Evolutionary conservation across 2,113 vertebrate genomes (phyloP).

Genomic region (Heterotis niloticus): DNA sequence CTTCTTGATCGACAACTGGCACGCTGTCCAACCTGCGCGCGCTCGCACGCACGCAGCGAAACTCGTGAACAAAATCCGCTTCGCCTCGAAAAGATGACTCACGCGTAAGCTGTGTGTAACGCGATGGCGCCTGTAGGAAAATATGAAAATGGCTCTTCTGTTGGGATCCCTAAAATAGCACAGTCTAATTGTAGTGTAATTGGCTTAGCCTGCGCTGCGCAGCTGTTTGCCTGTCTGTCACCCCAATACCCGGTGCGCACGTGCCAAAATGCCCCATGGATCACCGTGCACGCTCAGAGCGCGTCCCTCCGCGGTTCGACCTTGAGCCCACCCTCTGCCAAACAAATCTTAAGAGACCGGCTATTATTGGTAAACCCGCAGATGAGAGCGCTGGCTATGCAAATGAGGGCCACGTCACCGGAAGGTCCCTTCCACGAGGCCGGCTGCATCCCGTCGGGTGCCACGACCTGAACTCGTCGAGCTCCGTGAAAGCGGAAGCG

Average conservation of each 20-base stretch:
- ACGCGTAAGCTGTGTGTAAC: conserved; percentile 58
- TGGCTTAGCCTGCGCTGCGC: conserved; percentile 65
- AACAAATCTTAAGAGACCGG: neutral
- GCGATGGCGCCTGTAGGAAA: conserved; percentile 65
- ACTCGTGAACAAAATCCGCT: conserved; percentile 14
- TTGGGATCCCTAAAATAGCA: conserved; percentile 63
- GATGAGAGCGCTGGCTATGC: neutral
- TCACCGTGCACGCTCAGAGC: conserved; percentile 42
- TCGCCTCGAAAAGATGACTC: conserved; percentile 11
- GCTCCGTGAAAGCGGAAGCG: neutral
- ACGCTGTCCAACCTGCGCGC: neutral
- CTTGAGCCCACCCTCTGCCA: neutral
- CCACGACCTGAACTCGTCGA: neutral
- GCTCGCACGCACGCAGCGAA: neutral
- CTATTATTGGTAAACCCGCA: neutral
- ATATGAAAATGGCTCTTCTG: conserved; percentile 61
- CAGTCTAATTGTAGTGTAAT: conserved; percentile 70
- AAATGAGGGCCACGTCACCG: neutral
- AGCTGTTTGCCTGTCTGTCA: conserved; percentile 66
- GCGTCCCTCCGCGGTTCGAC: neutral
- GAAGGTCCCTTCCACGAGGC: neutral
- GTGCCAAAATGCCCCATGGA: conserved; percentile 67
- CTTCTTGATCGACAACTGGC: conserved; percentile 3
- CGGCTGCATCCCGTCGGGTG: too few species aligned
- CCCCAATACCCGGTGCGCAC: conserved; percentile 63